Percentiles rank a stretch among this genome's conserved stretches.
phyloP scores from a whole-genome alignment of 2,113 vertebrate genomes.

The Sciurus niger region DNA sequence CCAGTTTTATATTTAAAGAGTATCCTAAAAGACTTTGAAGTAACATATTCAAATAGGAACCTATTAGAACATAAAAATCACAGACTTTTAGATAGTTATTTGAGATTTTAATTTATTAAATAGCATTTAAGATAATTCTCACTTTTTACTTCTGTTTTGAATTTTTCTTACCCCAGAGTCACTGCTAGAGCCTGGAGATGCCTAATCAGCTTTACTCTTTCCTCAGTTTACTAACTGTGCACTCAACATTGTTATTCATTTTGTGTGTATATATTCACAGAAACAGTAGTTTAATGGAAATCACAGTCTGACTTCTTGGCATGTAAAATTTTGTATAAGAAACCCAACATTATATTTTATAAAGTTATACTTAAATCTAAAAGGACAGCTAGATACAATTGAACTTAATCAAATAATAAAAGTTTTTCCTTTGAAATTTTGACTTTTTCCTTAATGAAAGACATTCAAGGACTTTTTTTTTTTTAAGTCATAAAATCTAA shows the following conservation, averaged over 20 bases:
- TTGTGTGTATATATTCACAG: background rate
- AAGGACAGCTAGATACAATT: background rate
- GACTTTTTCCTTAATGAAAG: slow-evolving; percentile 34
- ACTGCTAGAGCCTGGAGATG: background rate
- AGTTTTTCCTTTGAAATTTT: slow-evolving; percentile 52
- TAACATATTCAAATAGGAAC: slow-evolving; percentile 53
- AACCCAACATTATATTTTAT: slow-evolving; percentile 16
- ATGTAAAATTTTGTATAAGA: background rate
- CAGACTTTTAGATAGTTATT: slow-evolving; percentile 40
- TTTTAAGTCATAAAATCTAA: slow-evolving; percentile 22
- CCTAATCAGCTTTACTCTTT: background rate
- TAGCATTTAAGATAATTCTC: background rate
- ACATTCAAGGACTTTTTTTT: background rate
- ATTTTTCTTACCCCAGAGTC: background rate
- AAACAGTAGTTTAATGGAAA: background rate
- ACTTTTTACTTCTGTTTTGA: slow-evolving; percentile 37
- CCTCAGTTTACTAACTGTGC: background rate
- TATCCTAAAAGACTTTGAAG: slow-evolving; percentile 26
- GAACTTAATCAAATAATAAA: background rate
- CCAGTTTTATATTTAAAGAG: slow-evolving; percentile 4
- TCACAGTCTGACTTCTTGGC: slow-evolving; percentile 13
- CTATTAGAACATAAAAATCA: slow-evolving; percentile 36
- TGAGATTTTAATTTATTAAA: slow-evolving; percentile 58
- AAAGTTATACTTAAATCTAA: slow-evolving; percentile 18
- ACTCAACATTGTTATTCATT: background rate